These are phyloP conservation scores for Peromyscus attwateri DNA, from an alignment of 2,797 vertebrate genomes.

Conservation along the genomic window DNA sequence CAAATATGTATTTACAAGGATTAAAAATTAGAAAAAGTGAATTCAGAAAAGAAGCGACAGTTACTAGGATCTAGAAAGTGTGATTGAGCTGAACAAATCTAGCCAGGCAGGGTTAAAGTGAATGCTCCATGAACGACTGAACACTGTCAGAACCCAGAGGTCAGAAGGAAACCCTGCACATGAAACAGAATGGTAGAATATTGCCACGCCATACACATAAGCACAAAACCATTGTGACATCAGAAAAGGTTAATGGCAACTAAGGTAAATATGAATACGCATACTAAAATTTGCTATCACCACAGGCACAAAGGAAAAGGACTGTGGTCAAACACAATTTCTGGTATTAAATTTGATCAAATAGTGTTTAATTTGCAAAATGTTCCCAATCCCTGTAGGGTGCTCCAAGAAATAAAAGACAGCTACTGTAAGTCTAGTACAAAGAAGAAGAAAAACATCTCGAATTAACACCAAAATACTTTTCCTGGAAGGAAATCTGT, in stretches of 20 bases:
- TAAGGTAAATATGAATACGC: not conserved
- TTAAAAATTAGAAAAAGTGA: not conserved
- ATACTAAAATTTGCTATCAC: not conserved
- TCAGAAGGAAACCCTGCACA: not conserved
- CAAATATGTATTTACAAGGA: not conserved
- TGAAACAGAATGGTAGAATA: not conserved
- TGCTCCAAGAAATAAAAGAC: conserved; percentile 38
- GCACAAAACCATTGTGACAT: not conserved
- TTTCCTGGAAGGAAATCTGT: conserved; percentile 54
- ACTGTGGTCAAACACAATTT: conserved; percentile 7
- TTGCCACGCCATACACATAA: not conserved
- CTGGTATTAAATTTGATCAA: conserved; percentile 50
- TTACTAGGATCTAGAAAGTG: not conserved
- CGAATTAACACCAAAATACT: conserved; percentile 53
- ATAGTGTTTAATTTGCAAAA: conserved; percentile 63
- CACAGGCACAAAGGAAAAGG: not conserved
- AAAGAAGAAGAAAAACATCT: conserved; percentile 30
- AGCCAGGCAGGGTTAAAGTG: not conserved
- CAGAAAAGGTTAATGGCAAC: not conserved
- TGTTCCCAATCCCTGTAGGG: not conserved
- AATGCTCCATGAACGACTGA: not conserved
- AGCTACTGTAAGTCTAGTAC: conserved; percentile 12
- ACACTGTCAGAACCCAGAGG: not conserved
- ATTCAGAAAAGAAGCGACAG: conserved; percentile 42
- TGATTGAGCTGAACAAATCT: conserved; percentile 24